Percentiles rank a stretch among this genome's conserved stretches.
Conservation (phyloP, 2,888 invertebrate genomes). For the Nymphalis urticae region DNA sequence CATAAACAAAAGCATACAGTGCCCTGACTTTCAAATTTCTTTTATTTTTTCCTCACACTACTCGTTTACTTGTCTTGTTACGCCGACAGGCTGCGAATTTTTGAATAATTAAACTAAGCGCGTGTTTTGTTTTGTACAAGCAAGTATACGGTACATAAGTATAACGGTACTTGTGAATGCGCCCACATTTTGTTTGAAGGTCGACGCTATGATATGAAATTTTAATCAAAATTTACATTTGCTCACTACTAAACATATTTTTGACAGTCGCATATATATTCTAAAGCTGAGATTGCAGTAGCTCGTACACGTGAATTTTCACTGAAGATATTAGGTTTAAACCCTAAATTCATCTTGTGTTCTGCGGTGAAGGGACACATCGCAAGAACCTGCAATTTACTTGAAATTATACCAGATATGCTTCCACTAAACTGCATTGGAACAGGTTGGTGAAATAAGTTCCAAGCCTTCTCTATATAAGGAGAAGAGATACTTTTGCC, state of each 20-base stretch:
- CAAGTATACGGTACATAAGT: neutral
- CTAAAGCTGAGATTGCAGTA: too few species aligned
- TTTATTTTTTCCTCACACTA: conserved; percentile 2
- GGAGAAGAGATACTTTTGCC: too few species aligned
- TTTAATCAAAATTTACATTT: neutral
- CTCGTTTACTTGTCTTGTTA: conserved; percentile 9
- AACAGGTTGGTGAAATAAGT: too few species aligned
- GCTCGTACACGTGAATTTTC: too few species aligned
- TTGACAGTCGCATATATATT: neutral
- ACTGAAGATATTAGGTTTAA: too few species aligned
- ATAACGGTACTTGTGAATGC: neutral
- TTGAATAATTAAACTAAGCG: conserved; percentile 11
- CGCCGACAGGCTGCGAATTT: conserved; percentile 7
- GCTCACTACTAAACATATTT: neutral
- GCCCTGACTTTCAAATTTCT: conserved; percentile 2
- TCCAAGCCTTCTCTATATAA: too few species aligned
- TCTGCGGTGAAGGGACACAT: too few species aligned
- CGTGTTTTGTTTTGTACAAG: conserved; percentile 5
- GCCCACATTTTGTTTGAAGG: conserved; percentile 5
- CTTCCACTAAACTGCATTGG: too few species aligned
- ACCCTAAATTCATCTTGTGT: too few species aligned
- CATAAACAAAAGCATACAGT: conserved; percentile 5
- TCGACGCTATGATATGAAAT: neutral
- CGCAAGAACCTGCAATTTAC: too few species aligned
- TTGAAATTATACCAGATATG: too few species aligned